Conservation (phyloP, 2,797 vertebrate genomes). For the Harpagifer antarcticus region DNA sequence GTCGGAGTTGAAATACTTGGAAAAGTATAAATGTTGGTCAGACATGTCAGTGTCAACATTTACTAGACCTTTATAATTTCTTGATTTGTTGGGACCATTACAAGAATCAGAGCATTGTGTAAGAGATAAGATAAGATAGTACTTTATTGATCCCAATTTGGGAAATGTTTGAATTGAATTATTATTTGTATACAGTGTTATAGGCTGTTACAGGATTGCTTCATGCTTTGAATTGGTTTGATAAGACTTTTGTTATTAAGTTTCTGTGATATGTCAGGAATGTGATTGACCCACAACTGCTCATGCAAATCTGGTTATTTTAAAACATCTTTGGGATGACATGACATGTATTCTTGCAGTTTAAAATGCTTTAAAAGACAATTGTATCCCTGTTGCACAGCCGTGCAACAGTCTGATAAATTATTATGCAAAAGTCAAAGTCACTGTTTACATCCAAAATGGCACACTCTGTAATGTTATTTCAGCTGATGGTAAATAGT, state of each 20-base stretch:
- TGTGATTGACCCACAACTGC: neutral
- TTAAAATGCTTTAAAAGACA: neutral
- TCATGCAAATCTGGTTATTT: neutral
- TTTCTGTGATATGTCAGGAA: neutral
- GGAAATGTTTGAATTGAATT: too few relatives aligned
- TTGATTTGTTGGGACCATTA: neutral
- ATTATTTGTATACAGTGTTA: neutral
- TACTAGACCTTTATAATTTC: conserved; percentile 10
- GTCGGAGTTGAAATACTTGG: neutral
- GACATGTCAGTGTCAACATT: neutral
- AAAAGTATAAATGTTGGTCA: neutral
- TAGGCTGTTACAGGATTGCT: neutral
- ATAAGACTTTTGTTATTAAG: neutral
- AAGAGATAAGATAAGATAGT: too few relatives aligned
- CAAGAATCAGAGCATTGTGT: neutral
- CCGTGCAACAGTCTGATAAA: neutral
- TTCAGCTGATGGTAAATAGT: neutral
- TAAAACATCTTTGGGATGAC: neutral
- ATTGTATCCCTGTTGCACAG: neutral
- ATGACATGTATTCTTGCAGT: neutral
- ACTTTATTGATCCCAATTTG: too few relatives aligned
- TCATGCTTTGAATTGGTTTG: neutral
- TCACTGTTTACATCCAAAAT: neutral
- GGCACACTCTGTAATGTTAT: neutral
- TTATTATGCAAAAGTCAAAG: neutral